Conservation (phyloP, 2,888 invertebrate species). For the Physocephala rufipes region DNA sequence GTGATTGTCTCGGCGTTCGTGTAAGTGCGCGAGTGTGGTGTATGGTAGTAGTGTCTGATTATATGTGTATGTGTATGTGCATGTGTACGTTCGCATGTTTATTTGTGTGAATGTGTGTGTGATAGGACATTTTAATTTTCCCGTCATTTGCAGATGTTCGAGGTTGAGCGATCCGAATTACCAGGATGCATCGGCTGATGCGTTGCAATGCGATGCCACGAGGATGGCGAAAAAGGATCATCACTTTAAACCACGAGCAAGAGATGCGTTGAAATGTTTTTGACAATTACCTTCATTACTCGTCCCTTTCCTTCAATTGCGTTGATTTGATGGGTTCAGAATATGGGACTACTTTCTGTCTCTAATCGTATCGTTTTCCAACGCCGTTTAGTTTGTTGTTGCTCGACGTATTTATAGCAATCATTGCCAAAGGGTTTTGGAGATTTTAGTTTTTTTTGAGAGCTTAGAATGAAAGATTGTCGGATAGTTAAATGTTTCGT, state of each 20-base stretch:
- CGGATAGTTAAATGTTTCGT: too few relatives aligned
- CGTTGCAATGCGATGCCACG: not conserved
- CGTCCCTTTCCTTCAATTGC: not conserved
- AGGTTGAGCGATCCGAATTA: not conserved
- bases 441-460: too few relatives aligned
- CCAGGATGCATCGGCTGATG: not conserved
- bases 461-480: too few relatives aligned
- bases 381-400: too few relatives aligned
- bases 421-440: too few relatives aligned
- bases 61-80: not conserved
- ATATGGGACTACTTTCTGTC: not conserved
- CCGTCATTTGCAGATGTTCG: conserved; percentile 40
- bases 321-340: not conserved
- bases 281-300: not conserved
- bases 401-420: too few relatives aligned
- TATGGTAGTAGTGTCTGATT: not conserved
- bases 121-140: conserved; percentile 41
- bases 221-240: too few relatives aligned
- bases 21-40: not conserved
- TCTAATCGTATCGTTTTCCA: not conserved
- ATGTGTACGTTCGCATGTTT: not conserved
- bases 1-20: not conserved
- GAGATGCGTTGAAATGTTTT: conserved; percentile 26
- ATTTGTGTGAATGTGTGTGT: conserved; percentile 5
- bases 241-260: conserved; percentile 1